A percentile compares a stretch with the other conserved stretches of the same genome.
phyloP scores from a whole-genome alignment of 2,888 invertebrate genomes.

The Dilophus febrilis region DNA sequence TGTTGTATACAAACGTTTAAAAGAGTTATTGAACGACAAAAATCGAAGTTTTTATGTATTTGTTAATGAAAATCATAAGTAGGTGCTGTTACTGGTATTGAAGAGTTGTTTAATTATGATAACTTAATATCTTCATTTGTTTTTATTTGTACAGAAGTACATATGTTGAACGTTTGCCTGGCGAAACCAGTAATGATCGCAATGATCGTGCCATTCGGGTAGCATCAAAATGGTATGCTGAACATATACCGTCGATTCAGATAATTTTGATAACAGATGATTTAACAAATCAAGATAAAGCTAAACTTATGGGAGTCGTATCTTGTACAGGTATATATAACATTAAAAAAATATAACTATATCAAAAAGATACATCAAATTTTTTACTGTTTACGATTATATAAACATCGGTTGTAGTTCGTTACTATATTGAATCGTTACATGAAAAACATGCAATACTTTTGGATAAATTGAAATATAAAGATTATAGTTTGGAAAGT shows the following conservation, averaged over 20 bases:
- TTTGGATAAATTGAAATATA: slow-evolving; percentile 65
- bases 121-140: slow-evolving; percentile 8
- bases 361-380: background rate
- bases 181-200: slow-evolving; percentile 75
- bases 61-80: slow-evolving; percentile 94
- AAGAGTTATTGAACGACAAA: slow-evolving; percentile 62
- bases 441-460: slow-evolving; percentile 46
- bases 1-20: slow-evolving; percentile 71
- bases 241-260: slow-evolving; percentile 45
- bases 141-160: slow-evolving; percentile 51
- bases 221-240: slow-evolving; percentile 67
- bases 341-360: no score
- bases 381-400: no score
- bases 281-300: slow-evolving; percentile 53
- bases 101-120: background rate
- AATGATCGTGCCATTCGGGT: slow-evolving; percentile 80
- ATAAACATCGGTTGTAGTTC: slow-evolving; percentile 32
- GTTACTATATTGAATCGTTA: slow-evolving; percentile 60
- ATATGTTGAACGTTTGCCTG: slow-evolving; percentile 62
- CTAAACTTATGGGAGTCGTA: slow-evolving; percentile 51
- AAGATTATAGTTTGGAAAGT: slow-evolving; percentile 40
- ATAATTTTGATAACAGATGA: slow-evolving; percentile 76
- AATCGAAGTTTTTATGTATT: slow-evolving; percentile 78
- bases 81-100: no score
- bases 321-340: no score